These are phyloP conservation scores for Aldabrachelys gigantea DNA, from an alignment of 2,113 vertebrate species.

Conservation along the genomic window DNA sequence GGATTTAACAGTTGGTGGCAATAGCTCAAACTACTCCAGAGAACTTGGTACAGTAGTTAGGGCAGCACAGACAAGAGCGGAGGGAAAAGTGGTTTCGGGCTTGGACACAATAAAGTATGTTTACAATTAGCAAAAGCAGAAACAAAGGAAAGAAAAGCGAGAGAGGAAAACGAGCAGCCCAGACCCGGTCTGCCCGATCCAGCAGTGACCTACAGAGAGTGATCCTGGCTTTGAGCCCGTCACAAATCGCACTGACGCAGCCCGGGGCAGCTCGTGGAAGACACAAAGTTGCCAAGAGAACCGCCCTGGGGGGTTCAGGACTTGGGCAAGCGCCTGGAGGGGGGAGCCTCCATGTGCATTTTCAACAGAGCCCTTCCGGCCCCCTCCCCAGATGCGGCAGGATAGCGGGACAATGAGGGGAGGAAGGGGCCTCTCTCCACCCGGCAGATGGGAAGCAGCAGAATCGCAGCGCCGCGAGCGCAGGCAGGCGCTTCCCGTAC, in stretches of 20 bases:
- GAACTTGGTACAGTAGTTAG: background rate
- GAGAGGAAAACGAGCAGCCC: background rate
- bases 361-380: background rate
- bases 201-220: background rate
- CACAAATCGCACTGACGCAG: background rate
- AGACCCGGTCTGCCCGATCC: background rate
- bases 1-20: background rate
- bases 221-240: too few species aligned
- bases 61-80: background rate
- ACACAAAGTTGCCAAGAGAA: background rate
- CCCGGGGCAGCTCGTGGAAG: accelerated
- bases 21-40: background rate
- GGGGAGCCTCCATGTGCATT: too few species aligned
- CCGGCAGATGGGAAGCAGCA: background rate
- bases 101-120: background rate
- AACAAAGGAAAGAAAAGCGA: background rate
- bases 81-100: background rate
- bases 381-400: background rate
- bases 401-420: background rate
- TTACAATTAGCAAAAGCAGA: background rate
- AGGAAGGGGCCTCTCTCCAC: background rate
- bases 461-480: background rate
- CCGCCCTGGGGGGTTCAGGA: background rate
- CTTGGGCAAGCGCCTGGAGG: too few species aligned
- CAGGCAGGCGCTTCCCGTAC: background rate